Conservation (phyloP, 2,888 invertebrate species). For the Lepidocyrtoides sp. region DNA sequence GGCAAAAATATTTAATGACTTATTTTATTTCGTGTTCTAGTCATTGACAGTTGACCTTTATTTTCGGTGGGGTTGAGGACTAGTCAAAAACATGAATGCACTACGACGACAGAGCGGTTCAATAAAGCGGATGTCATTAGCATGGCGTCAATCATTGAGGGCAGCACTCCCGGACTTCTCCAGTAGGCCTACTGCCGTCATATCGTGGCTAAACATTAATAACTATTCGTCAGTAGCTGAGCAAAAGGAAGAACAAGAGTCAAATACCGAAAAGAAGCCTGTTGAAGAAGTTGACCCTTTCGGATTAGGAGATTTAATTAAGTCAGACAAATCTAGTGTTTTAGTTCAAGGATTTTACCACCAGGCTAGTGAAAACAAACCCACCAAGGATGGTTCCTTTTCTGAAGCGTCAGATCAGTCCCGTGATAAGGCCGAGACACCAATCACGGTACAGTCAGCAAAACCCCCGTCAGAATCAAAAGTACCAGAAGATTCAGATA, state of each 20-base stretch:
- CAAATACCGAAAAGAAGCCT: neutral
- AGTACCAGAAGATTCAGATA: neutral
- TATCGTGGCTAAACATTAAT: neutral
- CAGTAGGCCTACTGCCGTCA: neutral
- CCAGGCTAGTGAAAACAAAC: neutral
- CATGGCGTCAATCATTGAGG: neutral
- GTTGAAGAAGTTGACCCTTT: conserved; percentile 66
- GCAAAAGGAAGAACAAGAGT: neutral
- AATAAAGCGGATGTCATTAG: neutral
- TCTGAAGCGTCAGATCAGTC: neutral
- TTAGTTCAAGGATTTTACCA: conserved; percentile 78
- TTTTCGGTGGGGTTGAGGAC: no score
- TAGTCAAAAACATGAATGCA: conserved; percentile 27
- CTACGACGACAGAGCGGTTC: neutral
- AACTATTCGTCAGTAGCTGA: neutral
- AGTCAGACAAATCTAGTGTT: conserved; percentile 2
- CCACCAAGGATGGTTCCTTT: no score
- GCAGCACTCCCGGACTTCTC: neutral
- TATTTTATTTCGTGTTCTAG: no score
- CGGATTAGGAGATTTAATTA: conserved; percentile 59
- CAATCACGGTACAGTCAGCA: no score
- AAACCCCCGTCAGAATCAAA: neutral
- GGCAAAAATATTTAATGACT: no score
- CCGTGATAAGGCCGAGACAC: neutral
- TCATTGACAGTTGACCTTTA: no score